These are phyloP conservation scores for Tachina fera DNA, from an alignment of 2,888 invertebrate genomes.

Conservation along the genomic window DNA sequence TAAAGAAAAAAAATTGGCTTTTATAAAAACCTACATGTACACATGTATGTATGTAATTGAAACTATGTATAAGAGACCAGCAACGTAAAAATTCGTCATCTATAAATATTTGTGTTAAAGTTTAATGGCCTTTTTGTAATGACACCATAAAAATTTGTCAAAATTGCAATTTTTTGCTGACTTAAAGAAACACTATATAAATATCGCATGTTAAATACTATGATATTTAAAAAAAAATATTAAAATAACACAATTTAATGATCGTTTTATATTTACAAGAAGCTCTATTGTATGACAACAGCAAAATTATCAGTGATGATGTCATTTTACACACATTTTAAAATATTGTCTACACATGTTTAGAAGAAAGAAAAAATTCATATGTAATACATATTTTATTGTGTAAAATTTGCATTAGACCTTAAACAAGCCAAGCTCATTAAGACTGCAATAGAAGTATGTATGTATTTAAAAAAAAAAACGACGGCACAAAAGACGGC, in stretches of 20 bases:
- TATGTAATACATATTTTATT: conserved; percentile 2
- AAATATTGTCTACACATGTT: conserved; percentile 38
- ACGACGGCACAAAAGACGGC: conserved; percentile 32
- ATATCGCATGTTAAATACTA: background rate
- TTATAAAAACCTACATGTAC: no score
- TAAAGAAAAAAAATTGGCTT: no score
- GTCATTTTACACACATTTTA: conserved; percentile 54
- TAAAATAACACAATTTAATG: conserved; percentile 37
- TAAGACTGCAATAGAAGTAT: conserved; percentile 52
- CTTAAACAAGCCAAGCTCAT: conserved; percentile 66
- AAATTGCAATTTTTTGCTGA: conserved; percentile 15
- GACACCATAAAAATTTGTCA: background rate
- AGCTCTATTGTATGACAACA: conserved; percentile 5
- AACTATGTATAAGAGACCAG: background rate
- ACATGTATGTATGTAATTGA: background rate
- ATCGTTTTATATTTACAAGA: conserved; percentile 19
- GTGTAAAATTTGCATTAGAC: conserved; percentile 60
- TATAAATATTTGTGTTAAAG: background rate
- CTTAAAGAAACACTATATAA: background rate
- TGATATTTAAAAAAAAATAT: conserved; percentile 1
- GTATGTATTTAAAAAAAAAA: conserved; percentile 21
- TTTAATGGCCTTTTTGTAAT: conserved; percentile 23
- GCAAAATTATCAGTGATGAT: conserved; percentile 21
- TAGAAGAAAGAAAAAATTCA: conserved; percentile 30
- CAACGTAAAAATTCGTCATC: background rate